Evolutionary conservation across 2,113 vertebrate species (phyloP).

Genomic region (Tympanuchus pallidicinctus): DNA sequence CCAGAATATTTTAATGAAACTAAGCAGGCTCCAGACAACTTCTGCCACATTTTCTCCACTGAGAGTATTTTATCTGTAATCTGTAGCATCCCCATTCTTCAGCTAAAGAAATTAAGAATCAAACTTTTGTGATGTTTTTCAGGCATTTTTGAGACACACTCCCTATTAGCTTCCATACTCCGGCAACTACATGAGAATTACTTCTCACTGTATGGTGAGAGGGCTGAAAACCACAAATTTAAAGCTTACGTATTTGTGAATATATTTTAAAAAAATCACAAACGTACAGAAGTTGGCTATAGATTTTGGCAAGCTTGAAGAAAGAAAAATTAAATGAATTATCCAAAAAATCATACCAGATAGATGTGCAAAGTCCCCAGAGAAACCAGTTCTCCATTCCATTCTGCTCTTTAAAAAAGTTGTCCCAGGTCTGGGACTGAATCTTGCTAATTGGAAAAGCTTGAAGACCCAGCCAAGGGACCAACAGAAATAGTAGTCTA

Average conservation of each 20-base stretch:
- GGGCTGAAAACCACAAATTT: not conserved
- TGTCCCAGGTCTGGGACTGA: accelerated
- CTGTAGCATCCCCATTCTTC: not conserved
- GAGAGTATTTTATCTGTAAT: not conserved
- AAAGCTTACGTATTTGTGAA: not conserved
- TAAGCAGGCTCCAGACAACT: not conserved
- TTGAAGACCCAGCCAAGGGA: not conserved
- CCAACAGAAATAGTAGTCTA: not conserved
- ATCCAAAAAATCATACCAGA: not conserved
- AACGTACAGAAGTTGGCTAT: not conserved
- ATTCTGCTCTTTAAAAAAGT: not conserved
- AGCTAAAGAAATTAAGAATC: not conserved
- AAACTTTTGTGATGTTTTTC: not conserved
- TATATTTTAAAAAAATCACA: accelerated
- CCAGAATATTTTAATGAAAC: not conserved
- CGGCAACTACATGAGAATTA: not conserved
- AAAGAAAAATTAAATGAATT: not conserved
- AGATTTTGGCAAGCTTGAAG: not conserved
- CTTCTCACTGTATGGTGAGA: not conserved
- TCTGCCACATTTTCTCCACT: not conserved
- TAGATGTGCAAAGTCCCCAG: not conserved
- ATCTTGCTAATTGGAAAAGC: not conserved
- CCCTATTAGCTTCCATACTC: not conserved
- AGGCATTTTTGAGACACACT: not conserved
- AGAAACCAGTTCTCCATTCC: not conserved